Evolutionary conservation across 2,888 invertebrate genomes (phyloP).

Genomic region (Encarsia formosa): DNA sequence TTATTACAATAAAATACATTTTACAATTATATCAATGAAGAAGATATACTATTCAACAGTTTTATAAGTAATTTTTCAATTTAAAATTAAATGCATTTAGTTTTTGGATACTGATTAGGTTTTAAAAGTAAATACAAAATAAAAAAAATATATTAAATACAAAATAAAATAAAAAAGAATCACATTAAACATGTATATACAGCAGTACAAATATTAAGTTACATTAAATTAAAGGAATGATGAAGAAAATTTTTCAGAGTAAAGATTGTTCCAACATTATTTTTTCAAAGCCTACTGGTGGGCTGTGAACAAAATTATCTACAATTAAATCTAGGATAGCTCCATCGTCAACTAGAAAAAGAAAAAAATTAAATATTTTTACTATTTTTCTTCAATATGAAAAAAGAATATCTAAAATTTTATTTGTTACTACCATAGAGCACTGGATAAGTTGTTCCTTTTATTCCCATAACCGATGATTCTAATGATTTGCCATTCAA

Average conservation of each 20-base stretch:
- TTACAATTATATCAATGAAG: too few relatives aligned
- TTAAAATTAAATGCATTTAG: too few relatives aligned
- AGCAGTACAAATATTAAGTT: too few relatives aligned
- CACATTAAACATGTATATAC: slow-evolving; percentile 19
- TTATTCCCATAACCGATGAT: slow-evolving; percentile 80
- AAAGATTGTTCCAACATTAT: slow-evolving; percentile 96
- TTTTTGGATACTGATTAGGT: too few relatives aligned
- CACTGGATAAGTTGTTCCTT: slow-evolving; percentile 86
- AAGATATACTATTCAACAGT: too few relatives aligned
- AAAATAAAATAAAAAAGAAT: too few relatives aligned
- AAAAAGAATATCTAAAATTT: slow-evolving; percentile 4
- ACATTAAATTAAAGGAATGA: too few relatives aligned
- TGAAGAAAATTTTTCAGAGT: slow-evolving; percentile 60
- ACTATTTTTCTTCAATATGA: slow-evolving; percentile 3
- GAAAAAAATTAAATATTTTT: slow-evolving; percentile 8
- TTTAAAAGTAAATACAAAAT: too few relatives aligned
- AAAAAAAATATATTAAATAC: too few relatives aligned
- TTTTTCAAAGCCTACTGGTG: slow-evolving; percentile 85
- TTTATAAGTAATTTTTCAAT: too few relatives aligned
- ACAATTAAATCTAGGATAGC: slow-evolving; percentile 94
- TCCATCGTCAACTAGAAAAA: slow-evolving; percentile 87
- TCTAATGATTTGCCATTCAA: slow-evolving; percentile 87
- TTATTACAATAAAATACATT: too few relatives aligned
- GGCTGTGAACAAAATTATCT: slow-evolving; percentile 80
- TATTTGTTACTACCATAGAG: slow-evolving; percentile 76